A percentile compares a stretch with the other conserved stretches of the same genome.
Evolutionary conservation across 2,888 invertebrate species (phyloP).

Genomic region (Hirtodrosophila trivittata): DNA sequence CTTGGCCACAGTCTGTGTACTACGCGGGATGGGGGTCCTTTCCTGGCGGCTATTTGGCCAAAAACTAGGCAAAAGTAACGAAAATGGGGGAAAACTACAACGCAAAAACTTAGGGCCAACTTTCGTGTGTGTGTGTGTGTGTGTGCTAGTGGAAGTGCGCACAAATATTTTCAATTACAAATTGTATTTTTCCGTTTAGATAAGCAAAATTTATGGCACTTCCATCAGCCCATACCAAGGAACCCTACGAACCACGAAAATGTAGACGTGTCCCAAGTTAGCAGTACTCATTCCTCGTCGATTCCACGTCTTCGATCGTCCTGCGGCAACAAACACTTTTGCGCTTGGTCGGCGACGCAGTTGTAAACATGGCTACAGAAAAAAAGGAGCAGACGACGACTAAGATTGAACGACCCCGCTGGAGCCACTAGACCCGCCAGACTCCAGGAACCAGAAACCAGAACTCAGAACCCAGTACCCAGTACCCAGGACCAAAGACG

Average conservation of each 20-base stretch:
- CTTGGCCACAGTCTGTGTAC: constrained; percentile 11
- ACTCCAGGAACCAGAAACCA: not conserved
- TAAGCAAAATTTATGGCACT: constrained; percentile 78
- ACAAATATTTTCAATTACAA: constrained; percentile 78
- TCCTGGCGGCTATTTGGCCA: constrained; percentile 11
- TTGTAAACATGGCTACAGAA: constrained; percentile 62
- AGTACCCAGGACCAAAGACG: constrained; percentile 41
- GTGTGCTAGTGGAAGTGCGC: constrained; percentile 39
- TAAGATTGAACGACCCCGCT: not conserved
- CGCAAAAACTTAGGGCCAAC: constrained; percentile 51
- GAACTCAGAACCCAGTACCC: not conserved
- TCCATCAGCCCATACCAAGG: constrained; percentile 30
- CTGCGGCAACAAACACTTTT: constrained; percentile 76
- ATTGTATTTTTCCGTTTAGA: constrained; percentile 78
- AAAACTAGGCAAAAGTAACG: constrained; percentile 23
- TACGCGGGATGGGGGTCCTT: not conserved
- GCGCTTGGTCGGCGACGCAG: constrained; percentile 72
- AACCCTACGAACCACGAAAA: constrained; percentile 23
- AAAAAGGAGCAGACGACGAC: constrained; percentile 6
- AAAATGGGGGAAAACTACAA: constrained; percentile 23
- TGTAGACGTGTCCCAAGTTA: not conserved
- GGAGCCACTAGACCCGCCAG: not conserved
- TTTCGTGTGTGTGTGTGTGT: constrained; percentile 26
- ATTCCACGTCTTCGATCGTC: constrained; percentile 44
- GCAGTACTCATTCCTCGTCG: constrained; percentile 10